These are phyloP conservation scores for Pristionchus pacificus DNA, from an alignment of 1,140 invertebrate genomes.

Conservation along the genomic window DNA sequence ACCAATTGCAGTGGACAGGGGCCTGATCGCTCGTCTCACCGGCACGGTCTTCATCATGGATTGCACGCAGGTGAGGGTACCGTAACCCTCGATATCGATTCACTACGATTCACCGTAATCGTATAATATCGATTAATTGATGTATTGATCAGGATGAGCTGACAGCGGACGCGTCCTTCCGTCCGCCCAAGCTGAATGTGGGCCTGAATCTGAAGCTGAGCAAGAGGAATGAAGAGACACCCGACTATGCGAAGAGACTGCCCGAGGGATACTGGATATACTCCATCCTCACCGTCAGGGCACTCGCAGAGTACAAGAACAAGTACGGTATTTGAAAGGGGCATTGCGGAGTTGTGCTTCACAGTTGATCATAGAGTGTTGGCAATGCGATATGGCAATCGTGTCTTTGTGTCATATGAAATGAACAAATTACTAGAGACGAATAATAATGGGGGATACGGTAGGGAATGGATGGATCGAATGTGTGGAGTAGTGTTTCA, in stretches of 20 bases:
- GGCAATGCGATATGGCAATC: no score
- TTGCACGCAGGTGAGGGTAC: conserved; percentile 38
- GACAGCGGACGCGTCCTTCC: background rate
- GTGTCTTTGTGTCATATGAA: no score
- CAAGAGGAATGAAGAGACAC: conserved; percentile 71
- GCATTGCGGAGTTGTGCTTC: conserved; percentile 75
- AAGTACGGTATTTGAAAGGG: conserved; percentile 52
- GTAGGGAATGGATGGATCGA: no score
- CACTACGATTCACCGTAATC: no score
- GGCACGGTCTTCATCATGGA: conserved; percentile 70
- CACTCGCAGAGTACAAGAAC: conserved; percentile 29
- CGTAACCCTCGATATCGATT: no score
- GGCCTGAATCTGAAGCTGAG: conserved; percentile 87
- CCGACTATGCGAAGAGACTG: conserved; percentile 74
- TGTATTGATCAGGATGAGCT: background rate
- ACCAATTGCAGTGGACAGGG: conserved; percentile 36
- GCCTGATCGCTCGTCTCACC: conserved; percentile 76
- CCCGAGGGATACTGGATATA: conserved; percentile 48
- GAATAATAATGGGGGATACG: no score
- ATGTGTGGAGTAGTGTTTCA: no score
- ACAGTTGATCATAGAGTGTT: conserved; percentile 58
- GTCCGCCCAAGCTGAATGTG: conserved; percentile 67
- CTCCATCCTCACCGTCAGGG: conserved; percentile 22
- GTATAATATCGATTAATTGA: no score
- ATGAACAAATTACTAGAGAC: no score